A percentile compares a stretch with the other conserved stretches of the same genome.
phyloP scores from a whole-genome alignment of 2,797 vertebrate genomes.

The Leptodactylus fallax region DNA sequence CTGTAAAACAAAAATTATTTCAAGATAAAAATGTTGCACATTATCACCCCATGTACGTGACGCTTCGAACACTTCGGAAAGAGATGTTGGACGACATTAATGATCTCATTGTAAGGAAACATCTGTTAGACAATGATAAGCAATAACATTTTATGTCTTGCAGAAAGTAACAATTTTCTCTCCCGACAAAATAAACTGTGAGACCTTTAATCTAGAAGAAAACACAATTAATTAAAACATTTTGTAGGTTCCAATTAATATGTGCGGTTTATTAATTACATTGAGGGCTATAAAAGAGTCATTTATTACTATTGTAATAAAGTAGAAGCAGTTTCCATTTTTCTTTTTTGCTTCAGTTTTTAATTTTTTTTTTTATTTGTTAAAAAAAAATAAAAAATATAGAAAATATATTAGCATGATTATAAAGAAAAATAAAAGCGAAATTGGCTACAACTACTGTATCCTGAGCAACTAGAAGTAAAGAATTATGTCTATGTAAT shows the following conservation, averaged over 20 bases:
- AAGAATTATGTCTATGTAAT: constrained; percentile 59
- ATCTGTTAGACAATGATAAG: constrained; percentile 23
- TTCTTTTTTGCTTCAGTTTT: not conserved
- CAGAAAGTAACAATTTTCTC: constrained; percentile 19
- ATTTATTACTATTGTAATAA: not conserved
- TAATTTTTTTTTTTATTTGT: not conserved
- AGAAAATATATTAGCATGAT: not conserved
- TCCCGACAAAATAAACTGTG: not conserved
- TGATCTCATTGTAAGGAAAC: constrained; percentile 28
- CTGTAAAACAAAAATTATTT: not conserved
- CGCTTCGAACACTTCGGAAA: not conserved
- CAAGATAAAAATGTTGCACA: not conserved
- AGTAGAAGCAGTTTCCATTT: not conserved
- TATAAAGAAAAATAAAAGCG: not conserved
- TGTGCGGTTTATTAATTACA: not conserved
- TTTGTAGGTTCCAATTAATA: constrained; percentile 10
- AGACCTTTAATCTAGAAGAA: not conserved
- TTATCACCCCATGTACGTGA: not conserved
- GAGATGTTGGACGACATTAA: not conserved
- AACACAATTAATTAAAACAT: constrained; percentile 14
- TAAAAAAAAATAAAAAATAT: not conserved
- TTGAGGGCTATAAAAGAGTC: not conserved
- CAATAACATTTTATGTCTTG: constrained; percentile 39
- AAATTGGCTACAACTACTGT: constrained; percentile 8
- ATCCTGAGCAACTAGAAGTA: constrained; percentile 65